A percentile compares a stretch with the other conserved stretches of the same genome.
Evolutionary conservation across 2,888 invertebrate species (phyloP).

Genomic region (Andrena bucephala): DNA sequence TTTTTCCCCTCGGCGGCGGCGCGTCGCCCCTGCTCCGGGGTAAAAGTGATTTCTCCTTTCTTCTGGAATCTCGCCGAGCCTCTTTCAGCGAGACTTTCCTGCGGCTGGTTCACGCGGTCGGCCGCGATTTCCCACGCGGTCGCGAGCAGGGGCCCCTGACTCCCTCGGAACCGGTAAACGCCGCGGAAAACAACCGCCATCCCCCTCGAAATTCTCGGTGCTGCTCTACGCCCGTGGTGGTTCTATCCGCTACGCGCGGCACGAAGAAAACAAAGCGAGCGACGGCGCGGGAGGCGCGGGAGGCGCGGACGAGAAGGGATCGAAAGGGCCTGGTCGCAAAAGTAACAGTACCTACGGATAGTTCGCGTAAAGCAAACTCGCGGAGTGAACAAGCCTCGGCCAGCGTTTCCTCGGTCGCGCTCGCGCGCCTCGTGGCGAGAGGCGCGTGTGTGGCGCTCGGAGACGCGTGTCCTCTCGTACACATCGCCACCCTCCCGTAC

Average conservation of each 20-base stretch:
- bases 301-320: conserved; percentile 66
- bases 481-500: conserved; percentile 11
- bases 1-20: conserved; percentile 34
- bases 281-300: too few species aligned
- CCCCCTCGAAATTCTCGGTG: conserved; percentile 11
- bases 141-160: neutral
- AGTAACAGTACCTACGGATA: conserved; percentile 84
- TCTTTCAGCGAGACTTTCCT: conserved; percentile 46
- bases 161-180: conserved; percentile 15
- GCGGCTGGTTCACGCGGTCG: conserved; percentile 22
- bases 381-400: conserved; percentile 55
- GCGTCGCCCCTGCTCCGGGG: conserved; percentile 31
- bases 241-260: conserved; percentile 4
- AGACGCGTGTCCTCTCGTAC: conserved; percentile 10
- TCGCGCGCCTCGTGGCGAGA: conserved; percentile 19
- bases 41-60: conserved; percentile 74
- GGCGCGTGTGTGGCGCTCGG: neutral
- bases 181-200: neutral
- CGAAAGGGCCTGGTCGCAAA: conserved; percentile 81
- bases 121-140: conserved; percentile 37
- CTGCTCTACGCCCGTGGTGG: neutral
- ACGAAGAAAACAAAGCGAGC: conserved; percentile 32
- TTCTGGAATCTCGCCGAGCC: conserved; percentile 63
- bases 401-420: conserved; percentile 38
- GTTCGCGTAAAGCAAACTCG: conserved; percentile 80